These are phyloP conservation scores for Drosophila tripunctata DNA, from an alignment of 2,888 invertebrate species.

Conservation along the genomic window DNA sequence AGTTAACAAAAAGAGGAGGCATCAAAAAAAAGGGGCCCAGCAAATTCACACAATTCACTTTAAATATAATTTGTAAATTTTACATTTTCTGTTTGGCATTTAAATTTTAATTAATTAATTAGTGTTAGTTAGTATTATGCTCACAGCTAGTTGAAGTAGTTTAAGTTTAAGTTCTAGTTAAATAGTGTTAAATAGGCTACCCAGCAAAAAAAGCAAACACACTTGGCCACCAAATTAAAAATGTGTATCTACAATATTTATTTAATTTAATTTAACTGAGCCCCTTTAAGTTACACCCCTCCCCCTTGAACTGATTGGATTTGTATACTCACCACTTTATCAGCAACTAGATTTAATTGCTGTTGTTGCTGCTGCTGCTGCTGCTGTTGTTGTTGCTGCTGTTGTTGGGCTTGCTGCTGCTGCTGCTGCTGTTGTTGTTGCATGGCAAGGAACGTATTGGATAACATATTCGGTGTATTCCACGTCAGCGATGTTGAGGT, in stretches of 20 bases:
- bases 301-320: too few species aligned
- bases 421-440: slow-evolving; percentile 81
- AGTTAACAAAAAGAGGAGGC: slow-evolving; percentile 34
- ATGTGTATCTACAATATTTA: too few species aligned
- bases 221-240: too few species aligned
- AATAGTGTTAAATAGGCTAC: too few species aligned
- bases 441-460: slow-evolving; percentile 83
- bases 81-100: too few species aligned
- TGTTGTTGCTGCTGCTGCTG: slow-evolving; percentile 68
- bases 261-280: too few species aligned
- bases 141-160: too few species aligned
- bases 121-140: too few species aligned
- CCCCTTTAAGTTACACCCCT: slow-evolving; percentile 46
- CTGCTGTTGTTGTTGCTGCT: slow-evolving; percentile 66
- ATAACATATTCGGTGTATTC: slow-evolving; percentile 87
- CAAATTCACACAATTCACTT: not conserved
- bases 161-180: too few species aligned
- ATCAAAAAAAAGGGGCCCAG: slow-evolving; percentile 45
- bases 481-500: slow-evolving; percentile 87
- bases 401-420: slow-evolving; percentile 75
- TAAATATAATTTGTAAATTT: not conserved
- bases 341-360: slow-evolving; percentile 81
- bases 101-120: too few species aligned
- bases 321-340: slow-evolving; percentile 83
- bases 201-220: too few species aligned